These are phyloP conservation scores for Machaerirhynchus nigripectus DNA, from an alignment of 2,113 vertebrate species.

Conservation along the genomic window DNA sequence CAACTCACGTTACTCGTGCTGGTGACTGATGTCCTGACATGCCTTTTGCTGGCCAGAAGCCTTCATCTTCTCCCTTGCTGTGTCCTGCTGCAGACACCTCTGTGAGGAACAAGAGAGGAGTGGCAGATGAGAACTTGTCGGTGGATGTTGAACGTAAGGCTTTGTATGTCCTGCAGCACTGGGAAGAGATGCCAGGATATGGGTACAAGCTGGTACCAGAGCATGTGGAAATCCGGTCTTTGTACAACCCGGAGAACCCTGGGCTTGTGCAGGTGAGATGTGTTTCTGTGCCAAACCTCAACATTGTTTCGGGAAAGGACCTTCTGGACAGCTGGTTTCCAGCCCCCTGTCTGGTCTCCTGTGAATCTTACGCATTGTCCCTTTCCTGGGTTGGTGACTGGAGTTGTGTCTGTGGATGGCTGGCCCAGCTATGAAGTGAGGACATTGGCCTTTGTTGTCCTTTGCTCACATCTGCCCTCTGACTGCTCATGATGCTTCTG, in stretches of 20 bases:
- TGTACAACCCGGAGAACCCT: slow-evolving; percentile 78
- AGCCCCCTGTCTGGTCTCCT: background rate
- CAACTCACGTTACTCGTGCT: background rate
- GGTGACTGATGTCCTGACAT: background rate
- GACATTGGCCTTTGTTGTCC: background rate
- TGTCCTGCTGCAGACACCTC: slow-evolving; percentile 67
- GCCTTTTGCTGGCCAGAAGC: background rate
- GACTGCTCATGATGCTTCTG: background rate
- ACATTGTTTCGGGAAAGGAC: background rate
- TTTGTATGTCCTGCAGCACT: slow-evolving; percentile 83
- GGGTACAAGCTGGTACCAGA: slow-evolving; percentile 86
- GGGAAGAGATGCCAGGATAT: slow-evolving; percentile 88
- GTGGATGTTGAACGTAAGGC: slow-evolving; percentile 82
- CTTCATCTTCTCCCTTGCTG: background rate
- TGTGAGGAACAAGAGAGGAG: slow-evolving; percentile 72
- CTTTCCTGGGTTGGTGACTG: background rate
- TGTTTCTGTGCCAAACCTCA: background rate
- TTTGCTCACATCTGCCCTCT: background rate
- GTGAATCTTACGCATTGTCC: background rate
- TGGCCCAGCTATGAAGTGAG: background rate
- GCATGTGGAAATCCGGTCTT: slow-evolving; percentile 85
- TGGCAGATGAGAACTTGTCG: slow-evolving; percentile 59
- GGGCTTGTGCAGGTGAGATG: slow-evolving; percentile 85
- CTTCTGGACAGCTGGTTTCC: background rate
- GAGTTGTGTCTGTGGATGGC: background rate